A percentile compares a stretch with the other conserved stretches of the same genome.
These are phyloP conservation scores for Chrysogorgia sp. DNA, from an alignment of 92 coral and sea anemone genomes.

Conservation along the genomic window DNA sequence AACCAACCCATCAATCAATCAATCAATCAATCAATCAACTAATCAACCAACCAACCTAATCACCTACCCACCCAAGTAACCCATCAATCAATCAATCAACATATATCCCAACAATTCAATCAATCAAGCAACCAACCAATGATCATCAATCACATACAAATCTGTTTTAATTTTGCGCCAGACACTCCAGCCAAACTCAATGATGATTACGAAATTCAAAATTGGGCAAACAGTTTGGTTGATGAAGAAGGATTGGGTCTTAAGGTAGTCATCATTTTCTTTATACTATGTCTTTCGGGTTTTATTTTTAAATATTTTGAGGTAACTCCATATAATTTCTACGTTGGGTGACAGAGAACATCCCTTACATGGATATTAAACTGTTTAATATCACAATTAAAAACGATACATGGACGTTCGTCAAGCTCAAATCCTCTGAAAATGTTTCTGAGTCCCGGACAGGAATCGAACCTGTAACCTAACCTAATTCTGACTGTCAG, in stretches of 20 bases:
- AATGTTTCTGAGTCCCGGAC: too few relatives aligned
- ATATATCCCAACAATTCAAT: not conserved
- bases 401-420: too few relatives aligned
- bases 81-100: not conserved
- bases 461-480: too few relatives aligned
- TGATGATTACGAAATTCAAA: slow-evolving; percentile 85
- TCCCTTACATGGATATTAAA: too few relatives aligned
- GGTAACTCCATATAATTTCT: not conserved
- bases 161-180: slow-evolving; percentile 3
- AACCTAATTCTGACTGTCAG: too few relatives aligned
- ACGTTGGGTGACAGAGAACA: too few relatives aligned
- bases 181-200: slow-evolving; percentile 75
- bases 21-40: not conserved
- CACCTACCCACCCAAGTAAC: not conserved
- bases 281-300: too few relatives aligned
- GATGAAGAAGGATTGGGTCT: slow-evolving; percentile 95
- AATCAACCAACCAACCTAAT: not conserved
- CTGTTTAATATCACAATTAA: too few relatives aligned
- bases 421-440: too few relatives aligned
- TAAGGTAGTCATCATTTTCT: slow-evolving; percentile 48
- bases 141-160: not conserved
- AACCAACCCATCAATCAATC: too few relatives aligned
- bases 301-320: not conserved
- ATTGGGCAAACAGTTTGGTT: slow-evolving; percentile 93
- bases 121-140: not conserved